Percentiles rank a stretch among this genome's conserved stretches.
Conservation (phyloP, 2,797 vertebrate genomes). For the Fratercula arctica region DNA sequence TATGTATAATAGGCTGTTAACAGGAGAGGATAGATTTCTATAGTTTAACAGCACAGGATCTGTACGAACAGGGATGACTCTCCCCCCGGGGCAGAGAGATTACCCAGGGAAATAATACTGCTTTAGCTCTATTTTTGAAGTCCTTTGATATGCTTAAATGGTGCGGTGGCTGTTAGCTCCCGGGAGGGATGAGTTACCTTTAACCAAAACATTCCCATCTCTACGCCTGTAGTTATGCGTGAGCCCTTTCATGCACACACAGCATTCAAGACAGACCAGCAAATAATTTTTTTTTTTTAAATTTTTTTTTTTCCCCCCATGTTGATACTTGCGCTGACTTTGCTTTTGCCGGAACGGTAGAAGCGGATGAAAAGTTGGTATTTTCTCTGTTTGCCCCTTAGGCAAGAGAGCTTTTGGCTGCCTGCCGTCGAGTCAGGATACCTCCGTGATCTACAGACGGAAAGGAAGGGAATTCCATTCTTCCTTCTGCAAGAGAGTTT, state of each 20-base stretch:
- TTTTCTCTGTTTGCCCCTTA: slow-evolving; percentile 41
- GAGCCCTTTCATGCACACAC: background rate
- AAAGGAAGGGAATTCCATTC: background rate
- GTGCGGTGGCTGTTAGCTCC: background rate
- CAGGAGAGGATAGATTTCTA: background rate
- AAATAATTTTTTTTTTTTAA: background rate
- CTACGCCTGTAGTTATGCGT: background rate
- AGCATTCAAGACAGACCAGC: background rate
- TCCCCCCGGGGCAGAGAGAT: background rate
- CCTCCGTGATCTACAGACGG: background rate
- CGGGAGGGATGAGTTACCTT: background rate
- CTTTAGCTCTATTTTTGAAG: background rate
- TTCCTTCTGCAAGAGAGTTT: background rate
- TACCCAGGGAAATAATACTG: background rate
- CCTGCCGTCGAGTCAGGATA: background rate
- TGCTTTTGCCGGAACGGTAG: background rate
- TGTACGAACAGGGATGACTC: background rate
- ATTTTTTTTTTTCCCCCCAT: background rate
- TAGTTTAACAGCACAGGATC: background rate
- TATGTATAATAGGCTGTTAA: background rate
- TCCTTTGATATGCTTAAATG: background rate
- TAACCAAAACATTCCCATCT: background rate
- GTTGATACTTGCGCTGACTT: background rate
- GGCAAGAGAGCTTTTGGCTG: background rate
- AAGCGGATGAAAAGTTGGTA: background rate